Conservation (phyloP, 2,888 invertebrate species). For the Diadegma fenestrale region DNA sequence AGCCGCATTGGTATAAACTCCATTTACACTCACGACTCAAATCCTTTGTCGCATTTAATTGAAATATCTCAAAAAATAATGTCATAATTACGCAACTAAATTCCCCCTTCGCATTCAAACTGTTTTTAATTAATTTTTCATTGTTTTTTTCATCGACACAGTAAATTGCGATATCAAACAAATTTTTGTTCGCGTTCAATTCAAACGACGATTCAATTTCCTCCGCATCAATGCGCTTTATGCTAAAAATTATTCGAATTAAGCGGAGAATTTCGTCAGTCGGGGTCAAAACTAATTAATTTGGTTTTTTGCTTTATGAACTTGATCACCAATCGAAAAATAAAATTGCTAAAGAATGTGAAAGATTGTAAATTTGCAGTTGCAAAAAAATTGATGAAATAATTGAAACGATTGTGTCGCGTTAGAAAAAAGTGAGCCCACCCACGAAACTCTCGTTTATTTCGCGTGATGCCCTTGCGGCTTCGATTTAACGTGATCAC, state of each 20-base stretch:
- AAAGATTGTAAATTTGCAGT: not conserved
- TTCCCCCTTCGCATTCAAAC: not conserved
- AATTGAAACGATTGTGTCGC: constrained; percentile 19
- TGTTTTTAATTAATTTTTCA: not conserved
- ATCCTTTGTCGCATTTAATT: constrained; percentile 18
- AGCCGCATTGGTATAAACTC: not conserved
- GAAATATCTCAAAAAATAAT: constrained; percentile 6
- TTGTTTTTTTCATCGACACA: not conserved
- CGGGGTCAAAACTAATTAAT: not conserved
- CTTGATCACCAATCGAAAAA: too few relatives aligned
- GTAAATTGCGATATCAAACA: not conserved
- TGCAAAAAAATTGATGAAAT: not conserved
- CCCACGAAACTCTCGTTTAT: constrained; percentile 34
- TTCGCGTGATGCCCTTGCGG: constrained; percentile 36
- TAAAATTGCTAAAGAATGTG: not conserved
- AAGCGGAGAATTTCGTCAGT: not conserved
- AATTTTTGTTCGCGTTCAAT: not conserved
- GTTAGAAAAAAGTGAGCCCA: not conserved
- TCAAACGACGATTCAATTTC: not conserved
- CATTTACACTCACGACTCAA: not conserved
- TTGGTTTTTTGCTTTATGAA: not conserved
- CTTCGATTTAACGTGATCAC: constrained; percentile 63
- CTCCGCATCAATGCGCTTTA: not conserved
- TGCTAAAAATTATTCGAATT: not conserved
- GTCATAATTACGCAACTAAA: constrained; percentile 1